Conservation (phyloP, 2,888 invertebrate species). For the Aproaerema taeniolella region DNA sequence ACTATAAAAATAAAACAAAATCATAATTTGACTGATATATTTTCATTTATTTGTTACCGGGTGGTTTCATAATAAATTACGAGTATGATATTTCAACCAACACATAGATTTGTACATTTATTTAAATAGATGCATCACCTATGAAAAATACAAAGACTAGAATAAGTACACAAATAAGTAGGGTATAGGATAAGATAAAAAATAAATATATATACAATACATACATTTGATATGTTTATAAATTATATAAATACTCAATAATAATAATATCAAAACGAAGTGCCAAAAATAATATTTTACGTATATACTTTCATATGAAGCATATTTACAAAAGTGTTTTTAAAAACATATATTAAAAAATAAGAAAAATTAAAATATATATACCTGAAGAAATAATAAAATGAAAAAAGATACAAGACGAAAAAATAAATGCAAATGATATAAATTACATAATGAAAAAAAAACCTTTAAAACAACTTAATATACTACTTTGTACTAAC, state of each 20-base stretch:
- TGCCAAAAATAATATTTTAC: constrained; percentile 62
- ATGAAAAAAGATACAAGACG: constrained; percentile 42
- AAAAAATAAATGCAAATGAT: constrained; percentile 22
- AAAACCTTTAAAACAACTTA: constrained; percentile 48
- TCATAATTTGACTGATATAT: constrained; percentile 32
- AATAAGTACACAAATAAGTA: too few species aligned
- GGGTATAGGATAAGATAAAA: constrained; percentile 16
- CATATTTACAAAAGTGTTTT: constrained; percentile 64
- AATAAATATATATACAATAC: constrained; percentile 23
- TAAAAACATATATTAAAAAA: constrained; percentile 25
- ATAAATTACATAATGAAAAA: constrained; percentile 32
- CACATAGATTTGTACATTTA: constrained; percentile 33
- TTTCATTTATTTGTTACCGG: constrained; percentile 42
- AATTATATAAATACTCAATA: constrained; percentile 2
- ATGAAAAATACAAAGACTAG: constrained; percentile 6
- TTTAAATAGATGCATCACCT: constrained; percentile 37
- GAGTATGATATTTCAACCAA: constrained; percentile 28
- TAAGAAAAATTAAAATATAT: constrained; percentile 20
- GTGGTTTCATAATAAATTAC: constrained; percentile 47
- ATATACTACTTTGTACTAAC: constrained; percentile 31
- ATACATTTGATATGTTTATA: constrained; percentile 14
- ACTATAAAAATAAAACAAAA: constrained; percentile 10
- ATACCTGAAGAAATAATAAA: constrained; percentile 24
- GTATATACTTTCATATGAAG: constrained; percentile 57
- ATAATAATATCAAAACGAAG: constrained; percentile 37